Evolutionary conservation across 2,113 vertebrate species (phyloP).

Genomic region (Grallaria varia): DNA sequence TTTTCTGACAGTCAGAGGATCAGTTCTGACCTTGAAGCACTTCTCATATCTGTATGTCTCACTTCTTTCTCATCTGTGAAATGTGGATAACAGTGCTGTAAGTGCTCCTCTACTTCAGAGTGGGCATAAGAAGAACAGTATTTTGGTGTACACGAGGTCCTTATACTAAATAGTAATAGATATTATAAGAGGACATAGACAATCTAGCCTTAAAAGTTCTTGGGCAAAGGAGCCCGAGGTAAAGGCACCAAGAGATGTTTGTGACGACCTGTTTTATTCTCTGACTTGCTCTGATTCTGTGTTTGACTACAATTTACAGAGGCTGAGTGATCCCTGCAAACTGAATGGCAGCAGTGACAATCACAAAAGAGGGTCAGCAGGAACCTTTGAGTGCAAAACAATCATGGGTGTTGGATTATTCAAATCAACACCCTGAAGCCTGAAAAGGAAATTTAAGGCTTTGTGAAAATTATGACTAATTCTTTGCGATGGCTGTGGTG

Average conservation of each 20-base stretch:
- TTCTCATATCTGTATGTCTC: not conserved
- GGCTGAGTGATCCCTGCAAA: not conserved
- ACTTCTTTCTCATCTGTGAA: not conserved
- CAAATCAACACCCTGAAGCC: not conserved
- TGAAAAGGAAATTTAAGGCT: conserved; percentile 21
- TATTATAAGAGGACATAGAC: not conserved
- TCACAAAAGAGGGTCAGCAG: not conserved
- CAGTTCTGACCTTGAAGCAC: not conserved
- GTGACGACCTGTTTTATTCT: not conserved
- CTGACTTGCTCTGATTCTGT: not conserved
- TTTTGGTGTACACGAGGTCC: not conserved
- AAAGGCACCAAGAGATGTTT: not conserved
- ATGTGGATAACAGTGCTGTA: not conserved
- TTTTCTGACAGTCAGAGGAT: not conserved
- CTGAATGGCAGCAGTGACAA: not conserved
- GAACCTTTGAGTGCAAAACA: not conserved
- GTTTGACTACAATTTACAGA: not conserved
- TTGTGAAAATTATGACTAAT: conserved; percentile 46
- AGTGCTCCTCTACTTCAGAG: not conserved
- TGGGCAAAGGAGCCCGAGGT: not conserved
- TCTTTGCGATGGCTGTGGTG: conserved; percentile 31
- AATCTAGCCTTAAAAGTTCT: not conserved
- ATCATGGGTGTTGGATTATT: not conserved
- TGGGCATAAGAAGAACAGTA: not conserved
- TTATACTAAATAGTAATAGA: not conserved